Evolutionary conservation across 2,888 invertebrate genomes (phyloP).

Genomic region (Lochmaea capreae): DNA sequence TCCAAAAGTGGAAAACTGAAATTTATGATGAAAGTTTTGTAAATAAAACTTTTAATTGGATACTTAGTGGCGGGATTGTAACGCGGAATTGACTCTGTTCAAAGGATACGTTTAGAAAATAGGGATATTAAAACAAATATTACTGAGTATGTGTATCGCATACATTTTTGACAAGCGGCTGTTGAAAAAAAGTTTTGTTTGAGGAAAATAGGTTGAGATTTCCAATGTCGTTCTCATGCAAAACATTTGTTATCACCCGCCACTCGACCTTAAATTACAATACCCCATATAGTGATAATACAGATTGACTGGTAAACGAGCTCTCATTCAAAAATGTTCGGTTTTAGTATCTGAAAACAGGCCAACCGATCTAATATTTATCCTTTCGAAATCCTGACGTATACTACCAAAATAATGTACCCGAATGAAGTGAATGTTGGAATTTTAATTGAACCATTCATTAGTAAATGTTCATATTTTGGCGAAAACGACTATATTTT

Average conservation of each 20-base stretch:
- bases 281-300: conserved; percentile 16
- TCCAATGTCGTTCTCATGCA: no score
- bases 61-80: conserved; percentile 10
- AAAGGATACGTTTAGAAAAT: background rate
- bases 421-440: conserved; percentile 15
- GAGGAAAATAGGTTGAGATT: no score
- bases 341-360: conserved; percentile 12
- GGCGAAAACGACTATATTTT: background rate
- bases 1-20: conserved; percentile 16
- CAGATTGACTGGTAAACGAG: conserved; percentile 12
- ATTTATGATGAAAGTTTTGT: conserved; percentile 18
- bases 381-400: conserved; percentile 16
- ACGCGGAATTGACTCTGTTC: background rate
- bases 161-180: no score
- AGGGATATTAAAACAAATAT: background rate
- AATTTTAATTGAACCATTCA: conserved; percentile 26
- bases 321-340: conserved; percentile 11
- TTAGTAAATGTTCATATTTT: background rate
- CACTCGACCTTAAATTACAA: background rate
- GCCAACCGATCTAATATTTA: conserved; percentile 21
- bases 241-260: background rate
- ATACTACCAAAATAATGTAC: conserved; percentile 26
- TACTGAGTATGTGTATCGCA: background rate
- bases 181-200: no score
- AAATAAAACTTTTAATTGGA: conserved; percentile 21